phyloP scores from a whole-genome alignment of 2,888 invertebrate genomes.

The Apotomis betuletana region DNA sequence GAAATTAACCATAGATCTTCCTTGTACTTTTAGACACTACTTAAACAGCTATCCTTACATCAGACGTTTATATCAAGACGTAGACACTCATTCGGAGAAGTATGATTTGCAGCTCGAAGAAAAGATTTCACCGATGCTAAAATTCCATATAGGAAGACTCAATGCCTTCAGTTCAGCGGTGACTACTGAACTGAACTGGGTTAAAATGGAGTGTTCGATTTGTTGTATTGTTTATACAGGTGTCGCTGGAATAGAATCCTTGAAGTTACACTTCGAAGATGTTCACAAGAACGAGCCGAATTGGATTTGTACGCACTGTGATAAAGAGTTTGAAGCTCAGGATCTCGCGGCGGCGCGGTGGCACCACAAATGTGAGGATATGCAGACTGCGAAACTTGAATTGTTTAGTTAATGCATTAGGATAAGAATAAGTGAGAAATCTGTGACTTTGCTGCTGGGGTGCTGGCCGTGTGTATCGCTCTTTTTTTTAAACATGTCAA shows the following conservation, averaged over 20 bases:
- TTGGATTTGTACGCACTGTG: slow-evolving; percentile 11
- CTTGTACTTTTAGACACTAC: neutral
- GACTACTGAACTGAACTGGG: neutral
- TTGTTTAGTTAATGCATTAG: too few species aligned
- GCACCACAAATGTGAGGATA: neutral
- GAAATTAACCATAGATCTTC: neutral
- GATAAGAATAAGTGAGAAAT: too few species aligned
- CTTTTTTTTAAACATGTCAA: too few species aligned
- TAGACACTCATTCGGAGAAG: neutral
- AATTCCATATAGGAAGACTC: neutral
- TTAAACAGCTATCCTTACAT: slow-evolving; percentile 5
- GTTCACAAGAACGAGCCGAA: slow-evolving; percentile 1
- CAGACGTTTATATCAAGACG: neutral
- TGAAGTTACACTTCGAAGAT: slow-evolving; percentile 6
- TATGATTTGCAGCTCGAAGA: slow-evolving; percentile 17
- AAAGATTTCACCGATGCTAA: slow-evolving; percentile 13
- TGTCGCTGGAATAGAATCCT: neutral
- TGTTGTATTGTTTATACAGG: neutral
- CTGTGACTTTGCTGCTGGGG: too few species aligned
- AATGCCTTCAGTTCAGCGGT: neutral
- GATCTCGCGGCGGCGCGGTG: slow-evolving; percentile 3
- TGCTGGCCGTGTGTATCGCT: too few species aligned
- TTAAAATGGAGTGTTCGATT: slow-evolving; percentile 9
- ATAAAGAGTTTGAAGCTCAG: neutral
- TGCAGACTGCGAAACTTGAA: neutral